Percentiles rank a stretch among this genome's conserved stretches.
Conservation (phyloP, 2,888 invertebrate genomes). For the Amblyteles armatorius region DNA sequence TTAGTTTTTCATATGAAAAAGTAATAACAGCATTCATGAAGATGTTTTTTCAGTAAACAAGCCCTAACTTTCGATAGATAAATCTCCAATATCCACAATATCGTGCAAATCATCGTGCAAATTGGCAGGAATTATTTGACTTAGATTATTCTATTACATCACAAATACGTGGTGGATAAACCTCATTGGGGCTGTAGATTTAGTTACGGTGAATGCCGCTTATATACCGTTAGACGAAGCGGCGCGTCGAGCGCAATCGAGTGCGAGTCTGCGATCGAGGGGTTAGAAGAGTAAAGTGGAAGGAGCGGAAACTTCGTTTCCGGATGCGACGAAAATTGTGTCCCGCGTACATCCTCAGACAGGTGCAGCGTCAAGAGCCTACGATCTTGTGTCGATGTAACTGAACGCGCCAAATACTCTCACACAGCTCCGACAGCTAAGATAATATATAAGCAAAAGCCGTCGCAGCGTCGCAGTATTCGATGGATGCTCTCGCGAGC, state of each 20-base stretch:
- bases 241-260: neutral
- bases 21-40: neutral
- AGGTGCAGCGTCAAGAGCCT: slow-evolving; percentile 3
- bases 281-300: neutral
- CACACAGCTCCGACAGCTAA: neutral
- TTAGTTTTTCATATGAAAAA: neutral
- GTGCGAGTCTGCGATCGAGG: neutral
- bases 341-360: slow-evolving; percentile 34
- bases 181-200: neutral
- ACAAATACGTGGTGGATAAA: neutral
- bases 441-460: slow-evolving; percentile 14
- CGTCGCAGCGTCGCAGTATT: neutral
- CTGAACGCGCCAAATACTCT: slow-evolving; percentile 21
- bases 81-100: neutral
- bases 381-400: slow-evolving; percentile 13
- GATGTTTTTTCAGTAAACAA: neutral
- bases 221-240: neutral
- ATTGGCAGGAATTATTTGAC: neutral
- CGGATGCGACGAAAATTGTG: slow-evolving; percentile 63
- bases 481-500: slow-evolving; percentile 37
- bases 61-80: neutral
- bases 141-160: neutral
- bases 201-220: neutral
- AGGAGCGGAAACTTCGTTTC: slow-evolving; percentile 54
- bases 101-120: neutral